Percentiles rank a stretch among this genome's conserved stretches.
Evolutionary conservation across 2,797 vertebrate species (phyloP).

Genomic region (Acrossocheilus wenchowensis): DNA sequence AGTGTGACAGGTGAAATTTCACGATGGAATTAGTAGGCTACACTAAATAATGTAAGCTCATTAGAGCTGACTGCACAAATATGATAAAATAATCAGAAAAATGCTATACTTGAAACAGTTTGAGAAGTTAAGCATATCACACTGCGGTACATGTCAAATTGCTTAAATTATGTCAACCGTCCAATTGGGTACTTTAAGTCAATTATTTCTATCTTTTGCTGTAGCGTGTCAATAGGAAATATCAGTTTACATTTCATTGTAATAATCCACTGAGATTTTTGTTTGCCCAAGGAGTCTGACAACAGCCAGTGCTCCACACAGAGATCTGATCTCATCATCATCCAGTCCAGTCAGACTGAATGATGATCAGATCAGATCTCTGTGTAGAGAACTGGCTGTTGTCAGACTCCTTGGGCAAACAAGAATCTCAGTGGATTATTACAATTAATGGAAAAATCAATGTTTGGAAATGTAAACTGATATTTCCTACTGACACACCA

Average conservation of each 20-base stretch:
- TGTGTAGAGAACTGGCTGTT: not conserved
- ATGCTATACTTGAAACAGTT: not conserved
- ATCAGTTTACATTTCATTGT: too few relatives aligned
- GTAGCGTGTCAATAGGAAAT: too few relatives aligned
- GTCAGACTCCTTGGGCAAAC: not conserved
- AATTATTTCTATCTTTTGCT: too few relatives aligned
- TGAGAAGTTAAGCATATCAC: not conserved
- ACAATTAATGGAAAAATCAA: not conserved
- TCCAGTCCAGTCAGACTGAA: not conserved
- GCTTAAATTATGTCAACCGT: not conserved
- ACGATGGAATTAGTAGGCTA: not conserved
- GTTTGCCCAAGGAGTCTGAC: too few relatives aligned
- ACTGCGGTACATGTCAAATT: not conserved
- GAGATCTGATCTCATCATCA: too few relatives aligned
- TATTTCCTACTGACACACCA: not conserved
- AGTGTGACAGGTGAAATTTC: not conserved
- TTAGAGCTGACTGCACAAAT: not conserved
- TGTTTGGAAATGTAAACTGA: not conserved
- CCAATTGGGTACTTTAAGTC: not conserved
- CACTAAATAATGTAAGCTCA: not conserved
- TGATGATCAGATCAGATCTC: not conserved
- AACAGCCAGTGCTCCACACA: too few relatives aligned
- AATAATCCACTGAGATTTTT: too few relatives aligned
- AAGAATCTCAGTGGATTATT: not conserved
- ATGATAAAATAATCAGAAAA: not conserved